Evolutionary conservation across 1,140 invertebrate species (phyloP), one percentile per base, ranked within the genome.

Genomic region (Dendrolimus kikuchii): DNA sequence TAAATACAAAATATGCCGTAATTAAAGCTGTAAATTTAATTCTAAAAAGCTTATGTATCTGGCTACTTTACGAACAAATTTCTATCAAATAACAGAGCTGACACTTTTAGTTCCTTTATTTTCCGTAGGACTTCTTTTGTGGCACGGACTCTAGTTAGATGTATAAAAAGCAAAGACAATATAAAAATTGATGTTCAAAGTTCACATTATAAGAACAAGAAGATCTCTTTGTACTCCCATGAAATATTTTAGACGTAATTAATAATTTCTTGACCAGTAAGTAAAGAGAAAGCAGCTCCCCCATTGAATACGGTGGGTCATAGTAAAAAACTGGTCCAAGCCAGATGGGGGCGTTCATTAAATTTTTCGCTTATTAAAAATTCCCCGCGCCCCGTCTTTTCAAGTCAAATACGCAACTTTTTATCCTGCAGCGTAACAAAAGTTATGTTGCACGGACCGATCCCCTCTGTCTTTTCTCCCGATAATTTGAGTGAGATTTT

Each of bases 301-400:
- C 53, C 51, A 62, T 74, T 79, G 81, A 79, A 82, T 74, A 71
- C 67, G 63, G 54, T 59, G 65, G 70, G 69, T 74, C 67, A 62
- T 64, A 60, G 66, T 66, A 78, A 80, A 78, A 68, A 59, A 62
- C 52, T 61, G 68, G 68, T 66, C 59, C 23, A 23, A 23, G 23
- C 1, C 23, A 2, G 23, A 23, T 57, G 57, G 59, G 67, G 51
- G 53, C 61, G 68, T 77, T 86, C 83, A 86, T 86, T 86, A 86
- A 84, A 86, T 86, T 86, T 84, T 79, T 86, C 83, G 83, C 83
- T 86, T 86, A 86, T 84, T 86, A 86, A 86, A 86, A 86, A 86
- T 86, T 86, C 81, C 74, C 83, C 72, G 68, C 75, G 70, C 77
- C 76, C 71, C 53, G 69, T 75, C 80, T 76, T 71, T 79, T 59